phyloP scores from a whole-genome alignment of 2,113 vertebrate genomes.

The Caloenas nicobarica region DNA sequence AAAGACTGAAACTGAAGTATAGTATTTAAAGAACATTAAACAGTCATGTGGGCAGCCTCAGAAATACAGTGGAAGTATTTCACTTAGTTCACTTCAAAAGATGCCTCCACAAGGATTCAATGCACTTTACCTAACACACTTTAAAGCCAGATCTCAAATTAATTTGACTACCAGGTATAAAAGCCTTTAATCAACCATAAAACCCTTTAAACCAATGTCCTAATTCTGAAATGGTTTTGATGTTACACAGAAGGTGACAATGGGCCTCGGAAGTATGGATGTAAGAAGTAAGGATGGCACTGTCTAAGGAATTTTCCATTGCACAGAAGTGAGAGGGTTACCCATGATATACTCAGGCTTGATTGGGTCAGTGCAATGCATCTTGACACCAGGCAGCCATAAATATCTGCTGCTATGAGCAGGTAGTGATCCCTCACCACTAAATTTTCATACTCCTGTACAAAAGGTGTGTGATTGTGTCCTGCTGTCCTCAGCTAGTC shows the following conservation, averaged over 20 bases:
- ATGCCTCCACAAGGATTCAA: neutral
- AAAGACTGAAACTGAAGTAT: neutral
- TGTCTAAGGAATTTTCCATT: neutral
- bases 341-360: neutral
- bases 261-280: neutral
- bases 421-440: accelerated
- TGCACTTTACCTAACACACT: neutral
- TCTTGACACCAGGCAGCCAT: neutral
- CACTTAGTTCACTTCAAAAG: conserved; percentile 3
- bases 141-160: conserved; percentile 6
- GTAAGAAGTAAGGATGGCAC: too few species aligned
- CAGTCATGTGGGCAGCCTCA: neutral
- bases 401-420: neutral
- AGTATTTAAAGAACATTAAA: conserved; percentile 34
- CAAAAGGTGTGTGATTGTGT: accelerated
- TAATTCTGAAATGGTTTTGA: neutral
- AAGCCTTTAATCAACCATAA: neutral
- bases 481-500: neutral
- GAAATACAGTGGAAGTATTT: conserved; percentile 11
- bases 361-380: neutral
- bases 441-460: accelerated
- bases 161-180: neutral
- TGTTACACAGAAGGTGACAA: neutral
- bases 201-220: neutral
- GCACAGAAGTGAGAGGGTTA: neutral